These are phyloP conservation scores for Melozone crissalis DNA, from an alignment of 2,113 vertebrate genomes.

Conservation along the genomic window DNA sequence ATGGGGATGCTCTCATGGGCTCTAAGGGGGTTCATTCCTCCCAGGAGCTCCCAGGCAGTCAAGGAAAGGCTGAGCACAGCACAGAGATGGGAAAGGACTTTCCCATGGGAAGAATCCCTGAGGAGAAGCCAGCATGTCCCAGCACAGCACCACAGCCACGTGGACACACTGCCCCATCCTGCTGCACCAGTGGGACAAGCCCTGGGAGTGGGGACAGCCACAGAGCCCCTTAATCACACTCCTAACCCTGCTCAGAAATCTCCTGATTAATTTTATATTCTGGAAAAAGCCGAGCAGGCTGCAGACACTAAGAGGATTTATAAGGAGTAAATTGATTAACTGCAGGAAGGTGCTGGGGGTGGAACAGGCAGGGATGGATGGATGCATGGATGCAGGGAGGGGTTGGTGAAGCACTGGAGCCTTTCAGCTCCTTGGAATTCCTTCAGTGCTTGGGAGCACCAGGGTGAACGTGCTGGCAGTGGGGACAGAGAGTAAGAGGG, in stretches of 20 bases:
- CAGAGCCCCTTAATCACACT: background rate
- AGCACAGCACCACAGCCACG: background rate
- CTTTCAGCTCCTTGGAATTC: background rate
- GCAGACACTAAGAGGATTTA: conserved; percentile 32
- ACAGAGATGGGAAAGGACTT: background rate
- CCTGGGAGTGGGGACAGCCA: accelerated
- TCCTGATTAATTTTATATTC: conserved; percentile 20
- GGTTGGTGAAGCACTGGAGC: accelerated
- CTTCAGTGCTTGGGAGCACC: background rate
- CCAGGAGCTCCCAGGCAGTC: accelerated
- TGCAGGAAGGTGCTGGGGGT: background rate
- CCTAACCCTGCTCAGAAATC: background rate
- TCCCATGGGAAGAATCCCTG: background rate
- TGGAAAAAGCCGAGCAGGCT: background rate
- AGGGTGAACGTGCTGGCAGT: accelerated
- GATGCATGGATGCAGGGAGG: background rate
- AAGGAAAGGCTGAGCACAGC: background rate
- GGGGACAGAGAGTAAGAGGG: background rate
- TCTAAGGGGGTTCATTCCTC: accelerated
- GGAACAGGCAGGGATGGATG: background rate
- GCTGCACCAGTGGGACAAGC: background rate
- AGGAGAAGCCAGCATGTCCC: accelerated
- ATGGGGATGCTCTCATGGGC: accelerated
- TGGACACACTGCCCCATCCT: background rate
- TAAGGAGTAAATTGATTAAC: conserved; percentile 31